A percentile compares a stretch with the other conserved stretches of the same genome.
phyloP scores from a whole-genome alignment of 2,888 invertebrate genomes.

The Melieria picta region DNA sequence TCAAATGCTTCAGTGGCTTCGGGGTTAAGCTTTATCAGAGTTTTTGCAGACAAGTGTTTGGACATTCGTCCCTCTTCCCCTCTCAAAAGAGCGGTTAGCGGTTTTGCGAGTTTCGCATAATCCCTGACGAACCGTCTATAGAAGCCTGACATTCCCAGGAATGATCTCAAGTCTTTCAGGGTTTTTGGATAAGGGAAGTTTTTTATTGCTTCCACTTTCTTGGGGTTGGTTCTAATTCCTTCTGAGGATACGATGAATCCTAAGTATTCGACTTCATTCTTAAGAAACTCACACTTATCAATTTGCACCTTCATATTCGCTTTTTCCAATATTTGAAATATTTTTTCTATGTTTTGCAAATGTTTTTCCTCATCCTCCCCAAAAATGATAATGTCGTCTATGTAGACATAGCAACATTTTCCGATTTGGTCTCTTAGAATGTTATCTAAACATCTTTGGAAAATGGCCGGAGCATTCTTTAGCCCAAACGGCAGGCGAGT shows the following conservation, averaged over 20 bases:
- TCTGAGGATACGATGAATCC: conserved; percentile 14
- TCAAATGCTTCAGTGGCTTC: conserved; percentile 13
- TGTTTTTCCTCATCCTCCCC: conserved; percentile 13
- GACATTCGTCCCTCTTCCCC: conserved; percentile 26
- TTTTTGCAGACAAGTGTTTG: conserved; percentile 3
- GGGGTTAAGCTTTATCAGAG: neutral
- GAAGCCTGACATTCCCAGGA: conserved; percentile 38
- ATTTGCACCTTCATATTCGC: conserved; percentile 26
- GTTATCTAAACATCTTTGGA: conserved; percentile 24
- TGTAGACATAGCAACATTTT: conserved; percentile 17
- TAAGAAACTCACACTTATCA: conserved; percentile 26
- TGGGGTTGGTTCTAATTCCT: conserved; percentile 23
- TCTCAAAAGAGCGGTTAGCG: conserved; percentile 19
- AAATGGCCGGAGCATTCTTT: conserved; percentile 17
- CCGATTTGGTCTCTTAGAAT: conserved; percentile 3
- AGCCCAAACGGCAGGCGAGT: neutral
- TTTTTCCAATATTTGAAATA: conserved; percentile 14
- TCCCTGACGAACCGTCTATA: conserved; percentile 20
- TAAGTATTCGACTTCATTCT: conserved; percentile 25
- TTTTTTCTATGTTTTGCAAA: conserved; percentile 14
- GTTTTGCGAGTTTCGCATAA: conserved; percentile 21
- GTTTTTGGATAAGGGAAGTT: conserved; percentile 28
- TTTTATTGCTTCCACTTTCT: conserved; percentile 21
- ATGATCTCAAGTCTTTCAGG: conserved; percentile 38
- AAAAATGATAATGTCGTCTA: conserved; percentile 22